Conservation (phyloP, 2,888 invertebrate genomes). For the Mesopsocus fuscifrons region DNA sequence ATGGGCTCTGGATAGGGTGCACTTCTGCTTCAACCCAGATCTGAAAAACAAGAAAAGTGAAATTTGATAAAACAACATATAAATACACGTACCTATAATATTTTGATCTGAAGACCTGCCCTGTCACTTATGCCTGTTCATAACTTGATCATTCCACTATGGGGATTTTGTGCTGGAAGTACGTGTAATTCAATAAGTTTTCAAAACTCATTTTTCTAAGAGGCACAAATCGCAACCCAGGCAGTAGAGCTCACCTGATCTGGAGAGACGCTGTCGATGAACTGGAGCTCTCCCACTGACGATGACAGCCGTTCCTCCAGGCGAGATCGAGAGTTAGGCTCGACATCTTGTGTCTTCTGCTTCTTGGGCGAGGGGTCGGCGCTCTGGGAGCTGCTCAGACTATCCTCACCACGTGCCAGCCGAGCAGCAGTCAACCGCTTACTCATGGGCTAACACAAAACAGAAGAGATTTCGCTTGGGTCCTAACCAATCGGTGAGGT, state of each 20-base stretch:
- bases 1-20: constrained; percentile 25
- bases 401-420: constrained; percentile 34
- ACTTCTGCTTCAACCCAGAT: constrained; percentile 28
- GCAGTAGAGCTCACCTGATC: constrained; percentile 37
- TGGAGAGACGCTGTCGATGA: constrained; percentile 61
- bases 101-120: no score
- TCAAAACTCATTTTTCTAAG: no score
- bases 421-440: constrained; percentile 27
- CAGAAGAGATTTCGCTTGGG: no score
- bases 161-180: no score
- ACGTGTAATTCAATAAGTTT: no score
- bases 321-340: constrained; percentile 42
- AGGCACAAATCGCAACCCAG: no score
- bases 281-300: constrained; percentile 42
- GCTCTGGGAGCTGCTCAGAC: constrained; percentile 31
- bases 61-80: no score
- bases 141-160: no score
- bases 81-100: no score
- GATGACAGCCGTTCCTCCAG: constrained; percentile 55
- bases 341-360: constrained; percentile 23
- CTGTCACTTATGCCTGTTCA: no score
- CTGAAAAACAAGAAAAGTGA: constrained; percentile 17
- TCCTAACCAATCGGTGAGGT: constrained; percentile 11
- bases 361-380: constrained; percentile 41
- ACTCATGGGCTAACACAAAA: constrained; percentile 2